Percentiles rank a stretch among this genome's conserved stretches.
phyloP scores from a whole-genome alignment of 1,140 invertebrate species.

The Chironomus striatipennis region DNA sequence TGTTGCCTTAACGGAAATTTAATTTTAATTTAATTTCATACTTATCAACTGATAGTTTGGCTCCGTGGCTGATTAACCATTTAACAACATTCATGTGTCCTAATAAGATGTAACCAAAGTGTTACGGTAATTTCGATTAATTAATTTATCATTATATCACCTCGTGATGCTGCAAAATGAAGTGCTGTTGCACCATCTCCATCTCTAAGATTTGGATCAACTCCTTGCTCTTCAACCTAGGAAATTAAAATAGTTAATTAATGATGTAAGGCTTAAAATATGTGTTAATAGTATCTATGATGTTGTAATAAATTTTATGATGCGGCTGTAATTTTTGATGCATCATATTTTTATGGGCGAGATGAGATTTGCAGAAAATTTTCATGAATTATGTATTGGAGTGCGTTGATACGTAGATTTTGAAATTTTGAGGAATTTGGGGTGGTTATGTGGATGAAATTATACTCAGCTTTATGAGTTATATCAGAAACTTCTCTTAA shows the following conservation, averaged over 20 bases:
- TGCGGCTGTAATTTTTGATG: no score
- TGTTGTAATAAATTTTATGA: neutral
- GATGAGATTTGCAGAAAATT: no score
- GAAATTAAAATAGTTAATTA: no score
- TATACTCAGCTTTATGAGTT: no score
- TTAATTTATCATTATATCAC: conserved; percentile 46
- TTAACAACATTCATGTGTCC: conserved; percentile 68
- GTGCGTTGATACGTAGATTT: no score
- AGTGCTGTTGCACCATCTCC: conserved; percentile 73
- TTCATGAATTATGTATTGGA: no score
- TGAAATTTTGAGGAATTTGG: no score
- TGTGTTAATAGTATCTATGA: neutral
- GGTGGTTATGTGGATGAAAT: no score
- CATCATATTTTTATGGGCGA: no score
- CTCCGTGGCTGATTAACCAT: conserved; percentile 73
- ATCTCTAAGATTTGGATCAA: conserved; percentile 73
- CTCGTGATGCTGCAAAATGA: conserved; percentile 63
- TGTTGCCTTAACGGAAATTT: neutral
- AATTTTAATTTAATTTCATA: neutral
- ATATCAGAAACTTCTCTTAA: no score
- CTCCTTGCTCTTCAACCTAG: conserved; percentile 72
- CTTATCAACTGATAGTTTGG: conserved; percentile 67
- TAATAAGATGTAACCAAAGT: conserved; percentile 68
- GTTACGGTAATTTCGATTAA: conserved; percentile 46
- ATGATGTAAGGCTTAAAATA: neutral